Evolutionary conservation across 2,888 invertebrate species (phyloP), one percentile per base, ranked within the genome.

Genomic region (Agrochola circellaris): DNA sequence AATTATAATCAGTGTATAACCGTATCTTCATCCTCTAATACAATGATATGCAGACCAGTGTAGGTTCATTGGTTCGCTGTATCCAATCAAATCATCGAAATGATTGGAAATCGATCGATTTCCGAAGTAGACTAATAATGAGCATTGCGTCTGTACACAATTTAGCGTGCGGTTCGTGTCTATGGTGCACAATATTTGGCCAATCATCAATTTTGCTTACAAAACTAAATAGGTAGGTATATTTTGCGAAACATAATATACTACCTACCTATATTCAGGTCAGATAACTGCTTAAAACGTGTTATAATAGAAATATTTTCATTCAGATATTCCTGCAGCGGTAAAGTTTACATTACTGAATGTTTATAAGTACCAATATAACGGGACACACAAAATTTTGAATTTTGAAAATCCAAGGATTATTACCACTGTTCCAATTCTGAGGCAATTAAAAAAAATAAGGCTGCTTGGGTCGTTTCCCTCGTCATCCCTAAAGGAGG

Each of bases 401-500:
- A 70, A 72, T 64, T 73, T 20, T 62, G 70, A 68, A 71, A 56
- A 56, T 48, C 5, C 23, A 42, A 61, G 62, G 34, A 70, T 65
- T 56, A 73, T 38, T 34, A 74, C 56, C 26, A 30, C 48, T 68
- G 68, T 85, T 71, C 62, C 60, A 73, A 73, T 79, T 81, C 72
- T 48, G 34, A 51, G 73, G 77, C 68, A 83, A 77, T 79, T 81
- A 81, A 79, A 85, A 83, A 77, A 77, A 82, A 81, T 74, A 85
- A 82, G 69, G 65, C 71, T 71, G 75, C 67, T 79, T 82, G 60
- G 51, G 75, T 64, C 75, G 69, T 85, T 82, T 82, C 76, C 79
- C 82, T 84, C 80, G 74, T 81, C 79, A 81, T 77, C 60, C 73
- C 69, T 67, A 70, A 88, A 87, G 79, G 86, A 88, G 80, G 79